Evolutionary conservation across 2,113 vertebrate species (phyloP), one percentile per base, ranked within the genome.

Genomic region (Prinia subflava): DNA sequence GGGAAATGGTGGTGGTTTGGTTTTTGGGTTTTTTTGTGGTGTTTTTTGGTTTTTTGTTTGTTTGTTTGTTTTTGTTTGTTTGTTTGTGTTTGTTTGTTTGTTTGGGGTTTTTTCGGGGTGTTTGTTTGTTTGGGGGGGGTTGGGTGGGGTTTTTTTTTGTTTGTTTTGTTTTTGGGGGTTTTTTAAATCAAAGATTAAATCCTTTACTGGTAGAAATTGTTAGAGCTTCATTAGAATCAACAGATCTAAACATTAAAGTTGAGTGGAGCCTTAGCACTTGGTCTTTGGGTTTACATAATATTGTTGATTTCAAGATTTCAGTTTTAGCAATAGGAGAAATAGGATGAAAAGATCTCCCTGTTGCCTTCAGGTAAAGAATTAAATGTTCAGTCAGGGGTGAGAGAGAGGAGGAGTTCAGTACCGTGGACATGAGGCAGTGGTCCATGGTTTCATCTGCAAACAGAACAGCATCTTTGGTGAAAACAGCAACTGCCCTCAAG

Each of bases 351-450:
- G 39, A 81, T 49, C 11, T 56, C 39, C 11, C 11, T 23, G 6
- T n/a, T 70, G 15, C 50, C 18, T 59, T 55, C 13, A 15, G 24
- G 41, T 15, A 13, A 57, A 74, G 11, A 64, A 70, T 62, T 31
- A 52, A 76, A 42, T 21, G 19, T 50, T 39, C 44, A 83, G 6
- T 5, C 18, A 73, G 44, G 8, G 13, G 6, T 28, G 57, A 73
- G 23, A 21, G 25, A 42, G 37, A 41, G 24, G 24, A 6, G 22
- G 73, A 47, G 14, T 9, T 64, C 28, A 96, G 94, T 98, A 99
- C 99, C 82, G 98, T 99, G 69, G 99, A 99, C 97, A 99, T 97
- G 11, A 97, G 98, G 96, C 99, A 99, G 96, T 99, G 98, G 90
- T 99, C 98, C 96, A 98, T 94, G 2, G 97, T 98, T 94, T 98